Evolutionary conservation across 92 coral and sea anemone species (phyloP).

Genomic region (Chrysogorgia sp.): DNA sequence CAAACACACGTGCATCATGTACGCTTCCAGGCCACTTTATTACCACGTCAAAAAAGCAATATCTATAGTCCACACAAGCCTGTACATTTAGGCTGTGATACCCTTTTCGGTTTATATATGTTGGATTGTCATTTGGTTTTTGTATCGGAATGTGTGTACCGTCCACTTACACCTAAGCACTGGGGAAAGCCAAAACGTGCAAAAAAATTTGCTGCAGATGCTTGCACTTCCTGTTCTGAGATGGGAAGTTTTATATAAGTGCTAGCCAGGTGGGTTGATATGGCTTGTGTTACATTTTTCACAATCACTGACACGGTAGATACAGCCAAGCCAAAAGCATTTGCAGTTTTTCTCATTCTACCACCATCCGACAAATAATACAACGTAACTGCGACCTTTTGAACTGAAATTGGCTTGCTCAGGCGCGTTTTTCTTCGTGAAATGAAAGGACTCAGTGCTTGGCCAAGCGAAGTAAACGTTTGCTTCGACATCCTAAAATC

Average conservation of each 20-base stretch:
- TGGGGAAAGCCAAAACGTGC: conserved; percentile 14
- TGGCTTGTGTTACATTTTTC: conserved; percentile 23
- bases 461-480: conserved; percentile 14
- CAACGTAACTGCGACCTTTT: conserved; percentile 13
- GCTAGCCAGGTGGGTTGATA: conserved; percentile 43
- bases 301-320: conserved; percentile 49
- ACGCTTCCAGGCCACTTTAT: too few species aligned
- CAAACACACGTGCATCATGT: too few species aligned
- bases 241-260: conserved; percentile 32
- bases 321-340: conserved; percentile 12
- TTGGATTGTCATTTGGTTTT: conserved; percentile 8
- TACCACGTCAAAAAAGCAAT: too few species aligned
- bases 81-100: not conserved
- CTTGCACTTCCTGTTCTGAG: not conserved
- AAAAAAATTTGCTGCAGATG: conserved; percentile 7
- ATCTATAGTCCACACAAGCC: too few species aligned
- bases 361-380: conserved; percentile 29
- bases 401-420: not conserved
- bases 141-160: conserved; percentile 1
- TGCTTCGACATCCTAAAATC: conserved; percentile 55
- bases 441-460: not conserved
- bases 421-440: conserved; percentile 5
- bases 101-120: conserved; percentile 9
- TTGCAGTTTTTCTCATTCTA: conserved; percentile 15
- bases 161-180: conserved; percentile 25